Base-by-base conservation (phyloP, 2,113 vertebrate species). In the Dasyprocta punctata region DNA sequence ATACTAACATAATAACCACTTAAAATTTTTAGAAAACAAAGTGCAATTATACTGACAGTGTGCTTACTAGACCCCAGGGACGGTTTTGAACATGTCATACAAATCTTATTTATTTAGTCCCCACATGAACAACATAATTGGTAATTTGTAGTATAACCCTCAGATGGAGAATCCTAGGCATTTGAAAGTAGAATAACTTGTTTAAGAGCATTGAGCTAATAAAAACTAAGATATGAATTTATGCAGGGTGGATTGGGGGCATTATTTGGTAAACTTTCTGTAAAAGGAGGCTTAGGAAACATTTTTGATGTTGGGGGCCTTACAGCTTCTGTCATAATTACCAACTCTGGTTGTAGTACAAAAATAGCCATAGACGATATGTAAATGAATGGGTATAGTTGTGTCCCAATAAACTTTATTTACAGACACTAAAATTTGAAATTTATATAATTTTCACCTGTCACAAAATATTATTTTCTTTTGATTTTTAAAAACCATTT, bases 381-480 rank as follows among this genome's bases (percentile, higher is more conserved):
- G 0, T 22, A 54, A 77, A 20, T 17, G 26, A 90, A 17, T 20
- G 5, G 30, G 0, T 58, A 4, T 93, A 67, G 11, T 6, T 88
- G 2, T 89, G 22, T 81, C 86, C 14, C 19, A 44, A n/a, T 73
- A 73, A 58, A 52, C 4, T 44, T 69, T 52, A 65, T 63, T 73
- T 71, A 58, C 38, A 22, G 28, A 52, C 56, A 77, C 13, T 52
- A 28, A 90, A 20, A 86, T 80, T 61, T 86, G 63, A 85, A 81
- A 95, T 90, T 92, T 61, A 61, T 58, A 16, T n/a, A 63, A 63
- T 73, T 86, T 82, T 91, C 1, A 73, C 8, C 19, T 94, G 20
- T 58, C 47, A 90, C 10, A 90, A 80, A 93, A 93, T 97, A 58
- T 36, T n/a, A 58, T 47, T 88, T 61, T 87, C 7, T 90, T 90